phyloP scores from a whole-genome alignment of 1,140 invertebrate genomes.

The Drosophila biarmipes region DNA sequence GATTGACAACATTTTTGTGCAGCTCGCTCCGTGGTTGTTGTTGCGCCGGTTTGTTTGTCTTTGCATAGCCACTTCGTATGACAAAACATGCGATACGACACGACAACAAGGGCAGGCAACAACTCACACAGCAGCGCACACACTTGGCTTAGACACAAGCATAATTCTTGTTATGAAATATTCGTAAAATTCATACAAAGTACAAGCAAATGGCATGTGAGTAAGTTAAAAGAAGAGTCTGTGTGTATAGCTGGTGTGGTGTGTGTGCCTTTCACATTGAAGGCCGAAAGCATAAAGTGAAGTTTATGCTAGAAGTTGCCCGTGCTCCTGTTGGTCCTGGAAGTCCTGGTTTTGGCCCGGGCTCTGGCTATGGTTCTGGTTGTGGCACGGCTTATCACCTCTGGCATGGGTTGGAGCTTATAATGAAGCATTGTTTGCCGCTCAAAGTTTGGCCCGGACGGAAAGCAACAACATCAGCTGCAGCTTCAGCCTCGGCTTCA shows the following conservation, averaged over 20 bases:
- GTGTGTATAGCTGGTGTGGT: conserved; percentile 23
- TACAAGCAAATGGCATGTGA: conserved; percentile 67
- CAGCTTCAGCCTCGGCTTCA: conserved; percentile 15
- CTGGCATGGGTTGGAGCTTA: conserved; percentile 67
- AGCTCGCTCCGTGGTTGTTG: conserved; percentile 31
- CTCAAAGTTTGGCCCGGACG: conserved; percentile 74
- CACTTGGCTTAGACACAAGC: conserved; percentile 37
- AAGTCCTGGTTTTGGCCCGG: conserved; percentile 9
- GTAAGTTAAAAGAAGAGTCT: conserved; percentile 43
- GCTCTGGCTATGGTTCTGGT: conserved; percentile 20
- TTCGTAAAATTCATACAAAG: conserved; percentile 80
- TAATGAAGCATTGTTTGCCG: conserved; percentile 79
- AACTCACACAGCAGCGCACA: conserved; percentile 15
- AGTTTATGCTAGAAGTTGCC: conserved; percentile 73
- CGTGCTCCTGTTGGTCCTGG: conserved; percentile 5
- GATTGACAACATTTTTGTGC: conserved; percentile 81
- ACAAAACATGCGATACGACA: conserved; percentile 79
- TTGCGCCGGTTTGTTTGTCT: conserved; percentile 51
- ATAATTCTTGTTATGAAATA: conserved; percentile 80
- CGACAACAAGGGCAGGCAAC: conserved; percentile 48
- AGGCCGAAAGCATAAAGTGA: conserved; percentile 72
- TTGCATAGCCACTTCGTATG: conserved; percentile 76
- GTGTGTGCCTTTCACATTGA: conserved; percentile 33
- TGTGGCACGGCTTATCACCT: conserved; percentile 76
- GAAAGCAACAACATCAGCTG: conserved; percentile 56